Conservation (phyloP, 1,140 invertebrate genomes). For the Lycorma delicatula region DNA sequence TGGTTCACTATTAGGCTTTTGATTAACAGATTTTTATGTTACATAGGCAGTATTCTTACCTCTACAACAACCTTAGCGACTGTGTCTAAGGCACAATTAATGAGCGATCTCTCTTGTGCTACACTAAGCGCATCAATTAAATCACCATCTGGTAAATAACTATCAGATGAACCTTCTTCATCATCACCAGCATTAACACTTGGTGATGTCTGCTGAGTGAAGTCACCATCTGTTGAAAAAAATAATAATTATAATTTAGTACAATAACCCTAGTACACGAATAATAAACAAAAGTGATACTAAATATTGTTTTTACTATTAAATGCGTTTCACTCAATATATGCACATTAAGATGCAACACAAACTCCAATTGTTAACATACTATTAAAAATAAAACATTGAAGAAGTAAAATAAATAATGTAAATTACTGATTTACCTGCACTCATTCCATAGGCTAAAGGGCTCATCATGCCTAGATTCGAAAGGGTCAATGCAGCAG, state of each 20-base stretch:
- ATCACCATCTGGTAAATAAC: constrained; percentile 45
- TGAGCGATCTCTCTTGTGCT: constrained; percentile 56
- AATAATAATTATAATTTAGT: too few species aligned
- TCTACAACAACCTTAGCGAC: constrained; percentile 55
- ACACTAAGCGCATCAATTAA: constrained; percentile 47
- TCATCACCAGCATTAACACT: constrained; percentile 35
- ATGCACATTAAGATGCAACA: too few species aligned
- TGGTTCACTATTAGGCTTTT: too few species aligned
- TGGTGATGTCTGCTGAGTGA: constrained; percentile 17
- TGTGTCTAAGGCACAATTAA: constrained; percentile 65
- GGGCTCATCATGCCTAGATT: constrained; percentile 24
- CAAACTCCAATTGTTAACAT: too few species aligned
- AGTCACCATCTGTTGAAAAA: constrained; percentile 21
- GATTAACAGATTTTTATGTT: too few species aligned
- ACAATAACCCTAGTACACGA: too few species aligned
- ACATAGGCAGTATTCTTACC: too few species aligned
- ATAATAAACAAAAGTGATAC: too few species aligned
- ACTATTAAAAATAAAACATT: too few species aligned
- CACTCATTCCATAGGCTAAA: constrained; percentile 17
- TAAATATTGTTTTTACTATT: too few species aligned
- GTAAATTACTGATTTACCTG: constrained; percentile 21
- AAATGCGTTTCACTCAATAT: too few species aligned
- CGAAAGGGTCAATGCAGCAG: constrained; percentile 30
- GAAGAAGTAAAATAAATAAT: neutral
- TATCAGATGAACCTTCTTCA: constrained; percentile 49